Evolutionary conservation across 2,888 invertebrate genomes (phyloP), one percentile per base, ranked within the genome.

Genomic region (Mylabris sibirica): DNA sequence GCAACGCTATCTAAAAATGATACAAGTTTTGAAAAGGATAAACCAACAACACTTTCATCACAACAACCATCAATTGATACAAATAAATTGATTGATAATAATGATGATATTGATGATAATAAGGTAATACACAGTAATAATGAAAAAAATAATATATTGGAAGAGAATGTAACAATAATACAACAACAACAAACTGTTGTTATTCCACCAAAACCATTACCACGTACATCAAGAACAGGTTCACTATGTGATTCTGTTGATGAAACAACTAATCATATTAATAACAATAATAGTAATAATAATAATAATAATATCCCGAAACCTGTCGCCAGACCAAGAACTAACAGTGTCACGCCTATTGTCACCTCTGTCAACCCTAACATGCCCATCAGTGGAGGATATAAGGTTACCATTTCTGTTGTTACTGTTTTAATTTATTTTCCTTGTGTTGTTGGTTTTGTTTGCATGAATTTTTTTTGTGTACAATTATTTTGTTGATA

Each of bases 141-240:
- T 30, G 30, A 30, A 6, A 30, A 8, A 30, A 30, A 81, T 38
- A 83, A 82, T 75, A 82, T 53, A 24, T 53, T 84, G 59, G 73
- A 72, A 65, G 87, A 72, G 4, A 44, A n/a, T 12, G 1, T 44
- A 85, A 85, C 66, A 85, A 86, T 77, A 77, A 85, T 69, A 87
- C 22, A 59, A 60, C 41, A 70, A 74, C 63, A 67, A 69, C 59
- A 70, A 68, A 60, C 60, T 67, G 68, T 69, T 57, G 70, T 79
- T 59, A 72, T 90, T 60, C 91, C 92, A 1, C 94, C 94, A 0
- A 94, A 94, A 82, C 94, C 95, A 14, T 86, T 94, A 85, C 94
- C 95, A 0, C 88, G 94, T 77, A 91, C 92, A 0, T 93, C 90
- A 59, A 87, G 91, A 77, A 88, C 90, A 57, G 89, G 89, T 78